These are phyloP conservation scores for Antrozous pallidus DNA, from an alignment of 2,797 vertebrate genomes.

Conservation along the genomic window DNA sequence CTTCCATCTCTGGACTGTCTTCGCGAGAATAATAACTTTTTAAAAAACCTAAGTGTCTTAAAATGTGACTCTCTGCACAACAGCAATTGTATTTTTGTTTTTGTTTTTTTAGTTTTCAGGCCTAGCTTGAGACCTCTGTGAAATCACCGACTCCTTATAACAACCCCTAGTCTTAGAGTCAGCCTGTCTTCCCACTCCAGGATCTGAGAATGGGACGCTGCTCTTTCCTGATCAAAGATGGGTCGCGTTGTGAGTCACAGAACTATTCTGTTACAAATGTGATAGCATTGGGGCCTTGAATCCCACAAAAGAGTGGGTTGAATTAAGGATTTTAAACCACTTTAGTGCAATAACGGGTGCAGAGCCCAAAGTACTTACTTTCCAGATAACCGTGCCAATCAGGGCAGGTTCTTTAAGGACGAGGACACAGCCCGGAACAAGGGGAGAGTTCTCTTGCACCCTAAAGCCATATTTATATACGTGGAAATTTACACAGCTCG, in stretches of 20 bases:
- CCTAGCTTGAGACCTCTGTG: background rate
- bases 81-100: background rate
- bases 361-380: background rate
- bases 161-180: background rate
- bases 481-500: background rate
- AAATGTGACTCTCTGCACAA: background rate
- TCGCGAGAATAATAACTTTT: background rate
- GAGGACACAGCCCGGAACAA: background rate
- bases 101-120: background rate
- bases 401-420: background rate
- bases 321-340: background rate
- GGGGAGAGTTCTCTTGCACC: background rate
- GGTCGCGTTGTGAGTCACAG: background rate
- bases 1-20: too few species aligned
- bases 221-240: background rate
- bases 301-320: background rate
- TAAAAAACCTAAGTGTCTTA: background rate
- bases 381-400: background rate
- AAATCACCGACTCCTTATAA: constrained; percentile 19
- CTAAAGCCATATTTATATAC: background rate
- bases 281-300: background rate
- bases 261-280: constrained; percentile 1
- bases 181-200: background rate
- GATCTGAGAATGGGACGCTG: background rate
- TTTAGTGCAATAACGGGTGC: background rate